A percentile compares a stretch with the other conserved stretches of the same genome.
phyloP scores from a whole-genome alignment of 2,888 invertebrate genomes.

The Amphiduros pacificus region DNA sequence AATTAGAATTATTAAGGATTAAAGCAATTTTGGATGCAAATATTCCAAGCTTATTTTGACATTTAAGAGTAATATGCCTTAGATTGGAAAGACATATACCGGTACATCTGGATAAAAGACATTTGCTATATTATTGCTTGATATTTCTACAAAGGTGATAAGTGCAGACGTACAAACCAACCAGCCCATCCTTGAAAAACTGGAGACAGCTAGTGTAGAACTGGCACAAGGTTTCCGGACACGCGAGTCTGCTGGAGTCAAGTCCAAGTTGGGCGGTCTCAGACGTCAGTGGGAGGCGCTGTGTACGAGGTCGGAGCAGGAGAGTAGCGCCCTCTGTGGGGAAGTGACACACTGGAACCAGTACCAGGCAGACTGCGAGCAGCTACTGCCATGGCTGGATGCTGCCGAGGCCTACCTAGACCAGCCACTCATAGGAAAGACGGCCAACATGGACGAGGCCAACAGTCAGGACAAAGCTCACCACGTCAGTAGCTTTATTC shows the following conservation, averaged over 20 bases:
- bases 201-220: conserved; percentile 77
- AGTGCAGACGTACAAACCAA: too few relatives aligned
- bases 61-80: too few relatives aligned
- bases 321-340: conserved; percentile 73
- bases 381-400: conserved; percentile 86
- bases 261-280: conserved; percentile 74
- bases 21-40: too few relatives aligned
- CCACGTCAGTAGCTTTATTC: conserved; percentile 53
- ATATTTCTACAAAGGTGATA: too few relatives aligned
- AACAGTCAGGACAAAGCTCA: conserved; percentile 63
- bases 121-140: too few relatives aligned
- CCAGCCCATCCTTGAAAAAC: conserved; percentile 71
- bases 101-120: too few relatives aligned
- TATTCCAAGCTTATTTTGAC: too few relatives aligned
- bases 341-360: conserved; percentile 84
- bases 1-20: too few relatives aligned
- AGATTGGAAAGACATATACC: too few relatives aligned
- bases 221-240: conserved; percentile 64
- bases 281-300: conserved; percentile 77
- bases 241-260: conserved; percentile 73
- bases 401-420: conserved; percentile 81
- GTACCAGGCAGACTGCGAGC: conserved; percentile 75
- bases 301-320: conserved; percentile 75
- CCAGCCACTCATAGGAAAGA: conserved; percentile 73
- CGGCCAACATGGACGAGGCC: conserved; percentile 78